Conservation (phyloP, 1,140 invertebrate species). For the Drosophila nasuta region DNA sequence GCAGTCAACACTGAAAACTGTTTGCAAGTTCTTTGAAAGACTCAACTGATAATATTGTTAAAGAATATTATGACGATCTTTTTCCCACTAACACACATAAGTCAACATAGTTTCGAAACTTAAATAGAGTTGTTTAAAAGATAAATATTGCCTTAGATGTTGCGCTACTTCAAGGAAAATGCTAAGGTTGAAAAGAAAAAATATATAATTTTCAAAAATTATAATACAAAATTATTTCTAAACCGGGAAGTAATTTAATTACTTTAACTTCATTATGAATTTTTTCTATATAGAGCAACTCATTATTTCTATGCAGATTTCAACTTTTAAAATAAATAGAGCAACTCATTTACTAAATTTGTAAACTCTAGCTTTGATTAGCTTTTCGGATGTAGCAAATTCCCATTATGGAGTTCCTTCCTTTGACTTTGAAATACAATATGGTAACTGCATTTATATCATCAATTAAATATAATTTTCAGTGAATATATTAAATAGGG, state of each 20-base stretch:
- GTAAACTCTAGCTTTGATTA: too few species aligned
- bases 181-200: too few species aligned
- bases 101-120: not conserved
- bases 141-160: not conserved
- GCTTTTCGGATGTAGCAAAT: not conserved
- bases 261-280: too few species aligned
- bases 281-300: too few species aligned
- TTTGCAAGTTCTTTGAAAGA: slow-evolving; percentile 9
- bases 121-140: not conserved
- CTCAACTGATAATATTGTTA: slow-evolving; percentile 21
- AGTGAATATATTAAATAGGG: not conserved
- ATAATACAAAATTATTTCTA: too few species aligned
- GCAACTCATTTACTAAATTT: too few species aligned
- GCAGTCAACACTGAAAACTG: slow-evolving; percentile 1
- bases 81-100: not conserved
- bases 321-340: too few species aligned
- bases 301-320: too few species aligned
- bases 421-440: not conserved
- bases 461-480: too few species aligned
- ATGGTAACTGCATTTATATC: not conserved
- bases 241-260: too few species aligned
- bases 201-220: too few species aligned
- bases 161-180: not conserved
- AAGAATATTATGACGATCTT: slow-evolving; percentile 1
- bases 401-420: slow-evolving; percentile 9